phyloP scores from a whole-genome alignment of 2,113 vertebrate genomes.

The Scortum barcoo region DNA sequence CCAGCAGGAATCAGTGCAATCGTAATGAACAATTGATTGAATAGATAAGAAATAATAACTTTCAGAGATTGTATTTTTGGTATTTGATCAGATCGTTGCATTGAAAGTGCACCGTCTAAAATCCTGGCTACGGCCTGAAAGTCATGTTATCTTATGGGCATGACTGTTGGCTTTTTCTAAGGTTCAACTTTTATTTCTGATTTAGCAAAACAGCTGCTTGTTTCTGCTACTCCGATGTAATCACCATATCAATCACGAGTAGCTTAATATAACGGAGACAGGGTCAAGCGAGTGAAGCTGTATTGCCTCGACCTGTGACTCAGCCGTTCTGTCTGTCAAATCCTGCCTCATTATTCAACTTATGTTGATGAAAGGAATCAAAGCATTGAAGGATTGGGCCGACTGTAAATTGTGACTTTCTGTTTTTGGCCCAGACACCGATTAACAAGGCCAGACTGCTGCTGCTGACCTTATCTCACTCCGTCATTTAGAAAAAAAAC shows the following conservation, averaged over 20 bases:
- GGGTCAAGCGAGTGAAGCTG: not conserved
- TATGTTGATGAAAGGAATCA: constrained; percentile 8
- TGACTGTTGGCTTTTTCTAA: not conserved
- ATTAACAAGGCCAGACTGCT: not conserved
- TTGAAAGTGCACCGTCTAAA: not conserved
- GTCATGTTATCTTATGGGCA: not conserved
- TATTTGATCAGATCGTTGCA: not conserved
- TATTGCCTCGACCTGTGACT: not conserved
- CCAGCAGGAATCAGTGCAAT: not conserved
- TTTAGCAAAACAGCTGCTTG: not conserved
- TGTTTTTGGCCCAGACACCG: not conserved
- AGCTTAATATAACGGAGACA: not conserved
- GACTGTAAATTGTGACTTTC: constrained; percentile 6
- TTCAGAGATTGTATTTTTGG: not conserved
- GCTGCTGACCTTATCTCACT: not conserved
- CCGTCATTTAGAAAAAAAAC: constrained; percentile 19
- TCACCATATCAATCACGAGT: not conserved
- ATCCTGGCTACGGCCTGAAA: not conserved
- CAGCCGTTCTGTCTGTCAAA: not conserved
- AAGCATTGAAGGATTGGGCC: not conserved
- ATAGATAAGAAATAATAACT: not conserved
- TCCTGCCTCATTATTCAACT: constrained; percentile 8
- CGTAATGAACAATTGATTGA: not conserved
- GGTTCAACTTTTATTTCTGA: not conserved
- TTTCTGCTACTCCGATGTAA: not conserved